Evolutionary conservation across 2,888 invertebrate species (phyloP).

Genomic region (Nycteola revayana): DNA sequence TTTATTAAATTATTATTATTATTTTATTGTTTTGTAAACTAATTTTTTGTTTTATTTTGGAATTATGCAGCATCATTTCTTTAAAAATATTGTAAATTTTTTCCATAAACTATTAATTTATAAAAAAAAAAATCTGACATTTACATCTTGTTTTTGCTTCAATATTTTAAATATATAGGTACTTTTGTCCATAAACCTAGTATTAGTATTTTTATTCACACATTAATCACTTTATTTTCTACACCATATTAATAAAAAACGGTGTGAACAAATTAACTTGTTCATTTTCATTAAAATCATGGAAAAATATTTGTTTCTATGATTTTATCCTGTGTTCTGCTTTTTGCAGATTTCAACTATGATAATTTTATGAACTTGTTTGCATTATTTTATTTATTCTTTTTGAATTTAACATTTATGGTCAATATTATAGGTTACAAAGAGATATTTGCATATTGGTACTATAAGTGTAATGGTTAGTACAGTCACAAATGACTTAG

Average conservation of each 20-base stretch:
- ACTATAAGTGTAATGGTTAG: conserved; percentile 8
- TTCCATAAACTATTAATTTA: too few relatives aligned
- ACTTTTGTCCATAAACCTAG: conserved; percentile 18
- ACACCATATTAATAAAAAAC: conserved; percentile 2
- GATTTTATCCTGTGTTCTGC: conserved; percentile 21
- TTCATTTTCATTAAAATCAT: conserved; percentile 25
- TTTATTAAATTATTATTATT: too few relatives aligned
- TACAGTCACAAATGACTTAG: conserved; percentile 3
- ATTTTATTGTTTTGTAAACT: too few relatives aligned
- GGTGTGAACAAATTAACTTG: conserved; percentile 23
- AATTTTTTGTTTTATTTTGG: too few relatives aligned
- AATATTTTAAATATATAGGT: conserved; percentile 9
- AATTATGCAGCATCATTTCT: too few relatives aligned
- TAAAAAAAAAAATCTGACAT: too few relatives aligned
- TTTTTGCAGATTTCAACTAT: conserved; percentile 24
- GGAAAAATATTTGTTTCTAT: conserved; percentile 21
- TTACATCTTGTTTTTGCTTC: conserved; percentile 38
- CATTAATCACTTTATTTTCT: conserved; percentile 6
- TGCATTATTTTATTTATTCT: conserved; percentile 35
- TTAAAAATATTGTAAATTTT: too few relatives aligned
- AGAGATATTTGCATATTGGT: conserved; percentile 38
- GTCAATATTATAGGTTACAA: conserved; percentile 17
- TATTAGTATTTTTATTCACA: conserved; percentile 27
- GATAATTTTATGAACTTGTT: conserved; percentile 31
- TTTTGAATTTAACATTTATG: conserved; percentile 23